phyloP scores from a whole-genome alignment of 2,797 vertebrate genomes.

The Pyrocephalus nanus region DNA sequence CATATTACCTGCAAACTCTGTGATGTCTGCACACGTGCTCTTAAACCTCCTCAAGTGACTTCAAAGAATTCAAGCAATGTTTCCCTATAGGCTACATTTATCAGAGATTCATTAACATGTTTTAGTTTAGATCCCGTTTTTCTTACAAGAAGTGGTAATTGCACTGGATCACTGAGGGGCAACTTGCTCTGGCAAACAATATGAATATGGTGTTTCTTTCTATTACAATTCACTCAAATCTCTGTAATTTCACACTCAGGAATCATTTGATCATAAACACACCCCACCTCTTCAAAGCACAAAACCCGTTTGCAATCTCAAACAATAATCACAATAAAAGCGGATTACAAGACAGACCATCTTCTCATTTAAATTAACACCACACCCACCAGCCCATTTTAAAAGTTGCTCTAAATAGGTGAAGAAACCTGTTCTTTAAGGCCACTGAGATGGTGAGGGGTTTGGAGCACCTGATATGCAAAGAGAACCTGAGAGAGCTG shows the following conservation, averaged over 20 bases:
- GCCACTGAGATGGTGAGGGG: not conserved
- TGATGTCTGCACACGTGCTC: not conserved
- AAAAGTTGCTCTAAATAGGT: not conserved
- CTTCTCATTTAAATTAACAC: not conserved
- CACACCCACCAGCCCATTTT: not conserved
- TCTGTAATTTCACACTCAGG: not conserved
- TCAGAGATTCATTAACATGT: not conserved
- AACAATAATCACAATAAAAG: not conserved
- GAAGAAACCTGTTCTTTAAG: not conserved
- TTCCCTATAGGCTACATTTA: not conserved
- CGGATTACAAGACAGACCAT: not conserved
- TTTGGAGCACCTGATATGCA: not conserved
- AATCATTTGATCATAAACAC: not conserved
- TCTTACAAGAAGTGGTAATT: not conserved
- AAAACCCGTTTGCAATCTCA: not conserved
- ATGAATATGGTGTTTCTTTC: not conserved
- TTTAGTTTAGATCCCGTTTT: not conserved
- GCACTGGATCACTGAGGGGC: not conserved
- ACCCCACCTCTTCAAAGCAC: not conserved
- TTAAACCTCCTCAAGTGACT: not conserved
- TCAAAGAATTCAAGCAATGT: not conserved
- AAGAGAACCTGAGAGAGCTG: not conserved
- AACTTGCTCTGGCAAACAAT: not conserved
- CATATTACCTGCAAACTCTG: not conserved
- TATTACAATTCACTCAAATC: not conserved